phyloP scores from a whole-genome alignment of 2,888 invertebrate genomes.

The Cecidostiba fungosa region DNA sequence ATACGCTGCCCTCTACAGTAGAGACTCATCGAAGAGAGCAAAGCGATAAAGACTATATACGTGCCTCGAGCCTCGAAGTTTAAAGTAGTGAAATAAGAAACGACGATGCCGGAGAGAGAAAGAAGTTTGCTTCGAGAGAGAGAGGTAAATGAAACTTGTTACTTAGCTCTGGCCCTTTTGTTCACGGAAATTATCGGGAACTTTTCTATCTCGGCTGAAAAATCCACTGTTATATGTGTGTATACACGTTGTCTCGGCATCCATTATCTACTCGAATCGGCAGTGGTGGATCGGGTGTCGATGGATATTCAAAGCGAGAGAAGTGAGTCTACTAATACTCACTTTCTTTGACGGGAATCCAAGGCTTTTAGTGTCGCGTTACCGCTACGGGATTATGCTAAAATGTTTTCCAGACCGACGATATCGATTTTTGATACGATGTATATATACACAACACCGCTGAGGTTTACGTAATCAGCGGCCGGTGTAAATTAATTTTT shows the following conservation, averaged over 20 bases:
- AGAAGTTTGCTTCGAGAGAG: constrained; percentile 15
- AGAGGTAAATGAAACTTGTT: constrained; percentile 61
- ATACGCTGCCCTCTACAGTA: not conserved
- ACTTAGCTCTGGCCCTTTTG: constrained; percentile 45
- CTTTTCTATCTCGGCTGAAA: not conserved
- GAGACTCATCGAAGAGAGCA: not conserved
- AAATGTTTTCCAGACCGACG: constrained; percentile 13
- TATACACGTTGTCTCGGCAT: not conserved
- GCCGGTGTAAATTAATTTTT: not conserved
- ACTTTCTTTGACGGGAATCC: constrained; percentile 11
- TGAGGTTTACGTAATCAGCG: not conserved
- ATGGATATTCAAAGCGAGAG: constrained; percentile 39
- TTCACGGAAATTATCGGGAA: not conserved
- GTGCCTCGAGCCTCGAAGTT: constrained; percentile 32
- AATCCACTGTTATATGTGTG: not conserved
- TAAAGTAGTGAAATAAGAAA: constrained; percentile 57
- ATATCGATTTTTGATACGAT: not conserved
- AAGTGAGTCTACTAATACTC: not conserved
- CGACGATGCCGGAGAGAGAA: constrained; percentile 13
- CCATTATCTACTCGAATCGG: constrained; percentile 44
- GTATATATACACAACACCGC: not conserved
- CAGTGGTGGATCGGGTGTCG: constrained; percentile 25
- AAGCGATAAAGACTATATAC: constrained; percentile 34
- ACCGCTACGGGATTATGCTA: not conserved
- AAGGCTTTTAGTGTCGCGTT: constrained; percentile 52